A percentile compares a stretch with the other conserved stretches of the same genome.
Conservation (phyloP, 2,888 invertebrate species). For the Metacarcinus magister region DNA sequence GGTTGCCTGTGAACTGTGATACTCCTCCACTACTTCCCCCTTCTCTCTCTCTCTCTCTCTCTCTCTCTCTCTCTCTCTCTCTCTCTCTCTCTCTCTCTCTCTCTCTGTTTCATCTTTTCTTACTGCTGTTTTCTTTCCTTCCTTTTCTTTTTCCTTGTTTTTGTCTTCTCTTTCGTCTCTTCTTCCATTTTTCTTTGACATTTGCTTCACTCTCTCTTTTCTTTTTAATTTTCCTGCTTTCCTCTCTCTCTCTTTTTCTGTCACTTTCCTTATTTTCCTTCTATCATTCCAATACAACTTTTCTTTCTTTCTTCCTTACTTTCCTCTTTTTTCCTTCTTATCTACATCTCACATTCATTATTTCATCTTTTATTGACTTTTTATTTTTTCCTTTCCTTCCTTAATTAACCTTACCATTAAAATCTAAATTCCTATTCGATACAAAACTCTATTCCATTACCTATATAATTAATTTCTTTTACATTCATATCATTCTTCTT, state of each 20-base stretch:
- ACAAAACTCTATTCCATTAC: too few species aligned
- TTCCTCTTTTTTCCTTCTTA: neutral
- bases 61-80: conserved; percentile 35
- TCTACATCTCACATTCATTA: neutral
- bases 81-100: neutral
- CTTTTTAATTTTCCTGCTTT: neutral
- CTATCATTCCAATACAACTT: neutral
- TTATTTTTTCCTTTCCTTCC: too few species aligned
- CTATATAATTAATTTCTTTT: neutral
- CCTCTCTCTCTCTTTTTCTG: neutral
- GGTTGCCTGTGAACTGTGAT: conserved; percentile 57
- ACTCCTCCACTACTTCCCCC: neutral
- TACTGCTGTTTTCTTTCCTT: neutral
- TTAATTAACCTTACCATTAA: too few species aligned
- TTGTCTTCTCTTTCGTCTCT: conserved; percentile 32
- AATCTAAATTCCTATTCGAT: too few species aligned
- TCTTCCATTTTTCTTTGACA: neutral
- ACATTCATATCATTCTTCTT: neutral
- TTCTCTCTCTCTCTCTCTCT: neutral
- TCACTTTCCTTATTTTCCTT: neutral
- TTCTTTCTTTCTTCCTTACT: neutral
- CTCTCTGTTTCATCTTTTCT: neutral
- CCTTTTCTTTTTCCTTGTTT: neutral
- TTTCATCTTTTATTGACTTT: neutral
- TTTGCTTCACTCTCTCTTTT: conserved; percentile 11